Base-by-base conservation (phyloP, 2,113 vertebrate genomes). In the Asarcornis scutulata region DNA sequence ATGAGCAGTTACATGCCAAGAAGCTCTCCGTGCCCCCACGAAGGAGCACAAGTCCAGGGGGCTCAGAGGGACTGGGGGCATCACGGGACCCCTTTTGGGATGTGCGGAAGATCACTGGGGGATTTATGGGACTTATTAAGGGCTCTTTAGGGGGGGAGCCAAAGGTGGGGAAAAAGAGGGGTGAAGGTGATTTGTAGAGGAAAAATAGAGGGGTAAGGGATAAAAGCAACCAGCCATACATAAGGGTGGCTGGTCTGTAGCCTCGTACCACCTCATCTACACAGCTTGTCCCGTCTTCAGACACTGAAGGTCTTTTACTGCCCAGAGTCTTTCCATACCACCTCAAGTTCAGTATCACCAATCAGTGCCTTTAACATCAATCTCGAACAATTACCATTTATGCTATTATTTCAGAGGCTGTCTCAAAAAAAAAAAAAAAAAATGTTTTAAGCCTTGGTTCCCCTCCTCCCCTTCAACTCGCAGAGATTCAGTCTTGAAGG, bases 21-120 rank as follows among this genome's bases (percentile, higher is more conserved):
- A 48, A 48, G 46, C 46, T 48, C 46, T 48, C 46, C 4, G 46
- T 22, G 46, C 46, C 46, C 20, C 46, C 46, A 48, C 3, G 5
- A 48, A 48, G 20, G 31, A 69, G 29, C 62, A 68, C 21, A 36
- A 52, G 58, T 20, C 59, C 20, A 14, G 50, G 67, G 1, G 42
- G n/a, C 31, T 14, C 1, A 0, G 62, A 64, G 10, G 64, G 1
- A 25, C 60, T 23, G 27, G 26, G 27, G 23, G 2, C 62, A 29
- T 20, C 36, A 8, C 26, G 0, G 27, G 36, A n/a, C 16, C 26
- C 7, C 7, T 10, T 5, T 22, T 0, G 18, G 32, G 56, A 59
- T 44, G 31, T 31, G 8, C 13, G 42, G 13, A 13, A 20, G 18
- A 48, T 13, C 1, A 1, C 17, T 72, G 10, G 26, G 66, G 27